A percentile compares a stretch with the other conserved stretches of the same genome.
Conservation (phyloP, 2,888 invertebrate genomes). For the Cryptosula pallasiana region DNA sequence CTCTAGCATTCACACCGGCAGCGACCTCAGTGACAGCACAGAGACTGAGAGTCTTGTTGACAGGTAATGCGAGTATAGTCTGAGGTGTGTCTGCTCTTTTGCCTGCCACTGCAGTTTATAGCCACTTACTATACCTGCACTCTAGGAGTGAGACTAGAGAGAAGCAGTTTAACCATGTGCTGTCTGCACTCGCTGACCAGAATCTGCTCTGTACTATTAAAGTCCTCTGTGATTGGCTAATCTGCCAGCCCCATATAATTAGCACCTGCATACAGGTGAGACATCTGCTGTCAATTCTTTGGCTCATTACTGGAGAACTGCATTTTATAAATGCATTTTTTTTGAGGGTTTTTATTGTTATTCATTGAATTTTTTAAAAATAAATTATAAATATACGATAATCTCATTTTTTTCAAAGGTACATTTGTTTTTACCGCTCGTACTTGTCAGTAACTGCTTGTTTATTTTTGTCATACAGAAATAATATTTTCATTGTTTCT, state of each 20-base stretch:
- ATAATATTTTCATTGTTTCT: too few relatives aligned
- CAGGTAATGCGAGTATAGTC: slow-evolving; percentile 26
- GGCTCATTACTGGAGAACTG: too few relatives aligned
- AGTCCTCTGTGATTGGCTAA: slow-evolving; percentile 78
- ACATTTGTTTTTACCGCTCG: too few relatives aligned
- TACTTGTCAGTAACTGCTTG: too few relatives aligned
- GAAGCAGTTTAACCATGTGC: slow-evolving; percentile 31
- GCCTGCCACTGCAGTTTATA: too few relatives aligned
- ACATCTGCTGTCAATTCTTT: too few relatives aligned
- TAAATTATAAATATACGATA: too few relatives aligned
- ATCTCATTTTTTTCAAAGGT: too few relatives aligned
- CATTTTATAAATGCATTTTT: too few relatives aligned
- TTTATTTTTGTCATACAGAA: too few relatives aligned
- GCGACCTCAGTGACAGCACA: slow-evolving; percentile 45
- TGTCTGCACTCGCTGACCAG: slow-evolving; percentile 42
- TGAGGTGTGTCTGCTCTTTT: neutral
- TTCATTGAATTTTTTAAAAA: too few relatives aligned
- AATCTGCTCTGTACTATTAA: slow-evolving; percentile 65
- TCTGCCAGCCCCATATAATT: slow-evolving; percentile 71
- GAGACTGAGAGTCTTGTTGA: slow-evolving; percentile 30
- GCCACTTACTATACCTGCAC: neutral
- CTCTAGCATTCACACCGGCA: slow-evolving; percentile 46
- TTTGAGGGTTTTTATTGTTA: too few relatives aligned
- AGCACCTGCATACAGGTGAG: slow-evolving; percentile 49
- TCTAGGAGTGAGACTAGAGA: slow-evolving; percentile 18